Percentiles rank a stretch among this genome's conserved stretches.
Evolutionary conservation across 2,888 invertebrate genomes (phyloP).

Genomic region (Phrixothrix hirtus): DNA sequence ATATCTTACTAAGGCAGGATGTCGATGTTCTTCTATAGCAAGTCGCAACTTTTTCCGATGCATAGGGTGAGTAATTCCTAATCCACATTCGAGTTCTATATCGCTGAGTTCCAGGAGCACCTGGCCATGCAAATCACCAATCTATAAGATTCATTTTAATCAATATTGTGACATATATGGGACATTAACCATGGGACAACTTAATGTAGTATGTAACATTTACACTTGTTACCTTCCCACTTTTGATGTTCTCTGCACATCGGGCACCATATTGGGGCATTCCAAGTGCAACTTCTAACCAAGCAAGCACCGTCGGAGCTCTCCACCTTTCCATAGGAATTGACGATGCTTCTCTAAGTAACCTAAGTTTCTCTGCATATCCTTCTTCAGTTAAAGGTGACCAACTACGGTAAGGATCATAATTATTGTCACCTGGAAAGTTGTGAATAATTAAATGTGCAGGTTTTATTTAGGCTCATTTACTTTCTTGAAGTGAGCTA

Average conservation of each 20-base stretch:
- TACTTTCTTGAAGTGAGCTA: conserved; percentile 69
- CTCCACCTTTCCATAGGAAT: conserved; percentile 90
- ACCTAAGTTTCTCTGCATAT: conserved; percentile 74
- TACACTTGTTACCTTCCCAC: conserved; percentile 88
- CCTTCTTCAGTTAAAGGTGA: conserved; percentile 72
- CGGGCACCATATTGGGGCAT: conserved; percentile 92
- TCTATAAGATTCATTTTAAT: conserved; percentile 61
- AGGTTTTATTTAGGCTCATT: no score
- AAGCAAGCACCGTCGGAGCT: conserved; percentile 90
- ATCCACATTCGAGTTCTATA: conserved; percentile 85
- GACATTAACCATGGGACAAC: no score
- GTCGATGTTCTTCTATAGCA: conserved; percentile 90
- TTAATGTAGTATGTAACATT: no score
- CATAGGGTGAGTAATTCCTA: conserved; percentile 91
- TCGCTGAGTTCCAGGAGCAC: conserved; percentile 90
- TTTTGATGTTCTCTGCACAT: conserved; percentile 92
- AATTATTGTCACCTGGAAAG: conserved; percentile 50
- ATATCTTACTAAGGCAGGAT: conserved; percentile 84
- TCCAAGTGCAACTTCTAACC: conserved; percentile 91
- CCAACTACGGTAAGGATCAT: conserved; percentile 63
- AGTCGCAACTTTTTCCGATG: conserved; percentile 90
- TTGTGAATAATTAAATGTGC: no score
- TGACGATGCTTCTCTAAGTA: conserved; percentile 79
- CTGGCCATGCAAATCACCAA: conserved; percentile 73
- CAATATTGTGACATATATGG: no score